phyloP scores from a whole-genome alignment of 2,113 vertebrate species.

The Eulacestoma nigropectus region DNA sequence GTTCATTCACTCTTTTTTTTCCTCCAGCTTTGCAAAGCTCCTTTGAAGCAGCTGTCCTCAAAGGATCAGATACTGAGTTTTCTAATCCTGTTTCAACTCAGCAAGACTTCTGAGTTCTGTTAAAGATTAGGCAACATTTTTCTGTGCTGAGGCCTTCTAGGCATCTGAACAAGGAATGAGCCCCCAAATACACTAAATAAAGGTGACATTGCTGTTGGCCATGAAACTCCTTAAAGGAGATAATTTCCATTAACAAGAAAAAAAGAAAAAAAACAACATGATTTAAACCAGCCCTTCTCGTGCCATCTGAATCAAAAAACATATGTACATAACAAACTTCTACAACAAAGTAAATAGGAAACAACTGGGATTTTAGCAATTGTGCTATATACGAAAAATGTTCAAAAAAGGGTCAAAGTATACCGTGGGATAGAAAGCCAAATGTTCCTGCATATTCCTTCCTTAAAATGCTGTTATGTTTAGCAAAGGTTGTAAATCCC shows the following conservation, averaged over 20 bases:
- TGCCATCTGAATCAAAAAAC: neutral
- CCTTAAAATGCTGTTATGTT: neutral
- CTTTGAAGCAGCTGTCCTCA: conserved; percentile 30
- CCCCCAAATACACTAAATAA: neutral
- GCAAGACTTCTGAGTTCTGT: conserved; percentile 11
- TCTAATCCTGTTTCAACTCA: conserved; percentile 48
- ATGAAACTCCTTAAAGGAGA: neutral
- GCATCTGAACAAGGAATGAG: neutral
- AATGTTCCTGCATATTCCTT: neutral
- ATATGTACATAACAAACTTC: neutral
- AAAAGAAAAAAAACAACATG: neutral
- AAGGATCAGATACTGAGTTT: conserved; percentile 13
- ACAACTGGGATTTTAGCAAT: neutral
- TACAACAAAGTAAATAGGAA: neutral
- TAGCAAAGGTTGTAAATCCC: neutral
- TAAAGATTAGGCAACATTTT: conserved; percentile 7
- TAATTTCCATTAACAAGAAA: neutral
- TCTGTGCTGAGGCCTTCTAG: neutral
- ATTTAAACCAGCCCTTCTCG: neutral
- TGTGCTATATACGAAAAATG: neutral
- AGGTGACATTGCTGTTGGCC: neutral
- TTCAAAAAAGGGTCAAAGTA: neutral
- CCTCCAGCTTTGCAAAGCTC: neutral
- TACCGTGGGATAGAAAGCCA: neutral
- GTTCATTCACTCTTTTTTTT: neutral